These are phyloP conservation scores for Plotosus lineatus DNA, from an alignment of 2,113 vertebrate genomes.

Conservation along the genomic window DNA sequence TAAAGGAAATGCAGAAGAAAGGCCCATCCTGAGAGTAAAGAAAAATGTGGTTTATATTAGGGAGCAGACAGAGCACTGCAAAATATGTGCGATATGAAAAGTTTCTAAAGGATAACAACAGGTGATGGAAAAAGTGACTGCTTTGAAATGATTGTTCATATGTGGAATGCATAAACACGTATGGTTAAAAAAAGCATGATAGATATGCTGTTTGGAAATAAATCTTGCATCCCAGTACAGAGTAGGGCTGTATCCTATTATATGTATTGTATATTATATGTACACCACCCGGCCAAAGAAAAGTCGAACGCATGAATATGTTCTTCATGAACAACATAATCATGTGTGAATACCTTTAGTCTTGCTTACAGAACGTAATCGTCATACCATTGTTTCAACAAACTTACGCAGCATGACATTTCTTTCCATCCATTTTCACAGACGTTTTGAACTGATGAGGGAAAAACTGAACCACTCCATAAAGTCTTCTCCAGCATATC, in stretches of 20 bases:
- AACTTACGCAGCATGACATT: too few relatives aligned
- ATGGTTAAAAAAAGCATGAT: constrained; percentile 23
- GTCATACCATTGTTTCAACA: too few relatives aligned
- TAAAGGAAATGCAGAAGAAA: constrained; percentile 10
- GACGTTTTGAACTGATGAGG: too few relatives aligned
- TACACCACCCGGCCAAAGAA: too few relatives aligned
- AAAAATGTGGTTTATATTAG: constrained; percentile 51
- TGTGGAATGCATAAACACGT: constrained; percentile 42
- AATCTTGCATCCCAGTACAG: neutral
- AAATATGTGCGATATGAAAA: constrained; percentile 28
- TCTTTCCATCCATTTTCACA: too few relatives aligned
- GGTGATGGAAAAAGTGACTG: constrained; percentile 50
- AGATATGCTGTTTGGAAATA: constrained; percentile 21
- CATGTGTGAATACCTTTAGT: too few relatives aligned
- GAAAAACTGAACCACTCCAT: too few relatives aligned
- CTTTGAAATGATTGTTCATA: constrained; percentile 34
- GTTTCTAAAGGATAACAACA: constrained; percentile 38
- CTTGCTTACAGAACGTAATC: too few relatives aligned
- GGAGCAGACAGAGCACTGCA: constrained; percentile 30
- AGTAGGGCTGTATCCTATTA: neutral
- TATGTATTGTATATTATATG: too few relatives aligned
- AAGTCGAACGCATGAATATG: too few relatives aligned
- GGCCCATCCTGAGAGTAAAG: constrained; percentile 32
- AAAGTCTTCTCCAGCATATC: too few relatives aligned
- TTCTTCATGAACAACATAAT: too few relatives aligned